Evolutionary conservation across 2,888 invertebrate species (phyloP).

Genomic region (Apeira syringaria): DNA sequence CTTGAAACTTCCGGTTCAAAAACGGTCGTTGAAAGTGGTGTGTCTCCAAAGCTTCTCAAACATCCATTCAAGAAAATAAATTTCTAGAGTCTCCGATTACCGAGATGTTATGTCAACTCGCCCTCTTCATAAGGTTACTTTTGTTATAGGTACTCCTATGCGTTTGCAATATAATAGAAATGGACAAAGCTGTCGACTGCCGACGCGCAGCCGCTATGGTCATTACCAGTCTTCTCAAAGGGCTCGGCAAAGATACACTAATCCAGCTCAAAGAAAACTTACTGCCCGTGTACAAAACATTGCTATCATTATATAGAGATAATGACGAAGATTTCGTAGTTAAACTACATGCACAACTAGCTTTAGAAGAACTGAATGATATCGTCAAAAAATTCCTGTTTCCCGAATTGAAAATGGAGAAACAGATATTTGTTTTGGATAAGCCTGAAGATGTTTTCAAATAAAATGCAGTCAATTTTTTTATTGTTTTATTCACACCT

Average conservation of each 20-base stretch:
- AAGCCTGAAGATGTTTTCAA: constrained; percentile 29
- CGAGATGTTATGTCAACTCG: not conserved
- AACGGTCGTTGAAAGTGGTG: too few relatives aligned
- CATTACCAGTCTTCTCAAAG: constrained; percentile 88
- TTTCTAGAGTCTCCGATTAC: too few relatives aligned
- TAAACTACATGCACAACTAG: constrained; percentile 89
- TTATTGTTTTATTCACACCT: constrained; percentile 29
- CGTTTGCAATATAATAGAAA: constrained; percentile 86
- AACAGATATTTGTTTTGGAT: constrained; percentile 69
- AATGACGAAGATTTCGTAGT: constrained; percentile 87
- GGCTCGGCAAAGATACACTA: constrained; percentile 88
- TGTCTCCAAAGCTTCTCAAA: too few relatives aligned
- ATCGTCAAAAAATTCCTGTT: constrained; percentile 86
- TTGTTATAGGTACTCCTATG: constrained; percentile 87
- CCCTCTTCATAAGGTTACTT: not conserved
- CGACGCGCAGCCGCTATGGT: constrained; percentile 91
- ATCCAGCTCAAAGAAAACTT: constrained; percentile 86
- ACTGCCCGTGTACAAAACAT: constrained; percentile 86
- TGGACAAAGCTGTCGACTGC: constrained; percentile 88
- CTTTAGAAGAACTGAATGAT: constrained; percentile 89
- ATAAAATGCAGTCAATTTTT: constrained; percentile 32
- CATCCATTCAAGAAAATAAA: too few relatives aligned
- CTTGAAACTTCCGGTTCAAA: too few relatives aligned
- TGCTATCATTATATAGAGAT: constrained; percentile 86
- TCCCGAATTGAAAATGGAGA: constrained; percentile 81